These are phyloP conservation scores for Hypolimnas misippus DNA, from an alignment of 2,888 invertebrate genomes.

Conservation along the genomic window DNA sequence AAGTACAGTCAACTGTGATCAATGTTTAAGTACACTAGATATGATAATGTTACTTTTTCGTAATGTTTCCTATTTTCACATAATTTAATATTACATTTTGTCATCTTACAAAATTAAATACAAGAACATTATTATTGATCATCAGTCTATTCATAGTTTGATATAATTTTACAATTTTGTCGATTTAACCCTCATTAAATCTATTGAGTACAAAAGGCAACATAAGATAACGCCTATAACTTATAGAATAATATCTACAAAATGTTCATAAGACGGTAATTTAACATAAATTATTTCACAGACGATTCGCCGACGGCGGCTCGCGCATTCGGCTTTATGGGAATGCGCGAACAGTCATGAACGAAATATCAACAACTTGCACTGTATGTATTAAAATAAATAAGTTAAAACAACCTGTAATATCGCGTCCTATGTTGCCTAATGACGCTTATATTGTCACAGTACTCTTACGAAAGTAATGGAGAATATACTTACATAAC, in stretches of 20 bases:
- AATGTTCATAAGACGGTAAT: constrained; percentile 65
- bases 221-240: constrained; percentile 67
- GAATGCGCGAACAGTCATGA: constrained; percentile 52
- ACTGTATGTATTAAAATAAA: constrained; percentile 68
- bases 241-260: constrained; percentile 72
- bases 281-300: constrained; percentile 72
- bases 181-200: constrained; percentile 72
- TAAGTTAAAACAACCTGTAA: constrained; percentile 75
- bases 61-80: constrained; percentile 66
- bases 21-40: constrained; percentile 78
- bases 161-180: constrained; percentile 83
- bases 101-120: constrained; percentile 83
- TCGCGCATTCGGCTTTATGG: constrained; percentile 45
- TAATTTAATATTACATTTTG: constrained; percentile 81
- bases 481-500: constrained; percentile 79
- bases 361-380: constrained; percentile 50
- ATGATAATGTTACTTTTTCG: constrained; percentile 58
- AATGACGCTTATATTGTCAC: constrained; percentile 73
- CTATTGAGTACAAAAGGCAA: constrained; percentile 76
- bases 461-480: constrained; percentile 78
- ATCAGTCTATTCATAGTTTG: constrained; percentile 83
- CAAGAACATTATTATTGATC: constrained; percentile 81
- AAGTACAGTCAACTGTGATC: constrained; percentile 69
- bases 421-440: constrained; percentile 75
- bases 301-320: constrained; percentile 51